Evolutionary conservation across 2,888 invertebrate genomes (phyloP).

Genomic region (Harpalus rufipes): DNA sequence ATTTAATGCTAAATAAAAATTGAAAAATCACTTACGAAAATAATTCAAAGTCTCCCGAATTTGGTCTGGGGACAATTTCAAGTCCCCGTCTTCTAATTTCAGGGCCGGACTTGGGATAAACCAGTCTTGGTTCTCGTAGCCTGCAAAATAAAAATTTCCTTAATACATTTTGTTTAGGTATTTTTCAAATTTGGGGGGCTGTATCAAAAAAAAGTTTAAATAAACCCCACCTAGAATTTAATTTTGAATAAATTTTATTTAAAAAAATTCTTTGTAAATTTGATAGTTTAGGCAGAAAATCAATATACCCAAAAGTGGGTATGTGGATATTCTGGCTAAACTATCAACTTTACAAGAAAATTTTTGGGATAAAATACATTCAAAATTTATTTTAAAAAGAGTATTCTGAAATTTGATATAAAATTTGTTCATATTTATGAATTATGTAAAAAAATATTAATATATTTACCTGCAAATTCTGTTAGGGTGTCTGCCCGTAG

Average conservation of each 20-base stretch:
- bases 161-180: background rate
- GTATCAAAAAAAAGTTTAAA: background rate
- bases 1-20: slow-evolving; percentile 26
- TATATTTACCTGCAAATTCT: slow-evolving; percentile 89
- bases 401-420: too few species aligned
- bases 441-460: background rate
- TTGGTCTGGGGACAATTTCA: slow-evolving; percentile 94
- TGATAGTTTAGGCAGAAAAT: too few species aligned
- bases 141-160: slow-evolving; percentile 76
- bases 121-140: slow-evolving; percentile 96
- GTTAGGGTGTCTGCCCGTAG: slow-evolving; percentile 96
- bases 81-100: slow-evolving; percentile 84
- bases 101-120: slow-evolving; percentile 94
- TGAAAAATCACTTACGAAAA: slow-evolving; percentile 89
- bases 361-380: background rate
- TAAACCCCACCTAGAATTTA: background rate
- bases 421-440: background rate
- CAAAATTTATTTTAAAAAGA: background rate
- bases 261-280: too few species aligned
- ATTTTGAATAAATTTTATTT: too few species aligned
- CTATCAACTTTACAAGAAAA: background rate
- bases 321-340: too few species aligned
- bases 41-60: slow-evolving; percentile 98
- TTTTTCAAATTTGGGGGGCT: background rate
- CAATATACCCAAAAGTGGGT: too few species aligned